Percentiles rank a stretch among this genome's conserved stretches.
phyloP scores from a whole-genome alignment of 2,888 invertebrate genomes.

The Lymantria dispar region DNA sequence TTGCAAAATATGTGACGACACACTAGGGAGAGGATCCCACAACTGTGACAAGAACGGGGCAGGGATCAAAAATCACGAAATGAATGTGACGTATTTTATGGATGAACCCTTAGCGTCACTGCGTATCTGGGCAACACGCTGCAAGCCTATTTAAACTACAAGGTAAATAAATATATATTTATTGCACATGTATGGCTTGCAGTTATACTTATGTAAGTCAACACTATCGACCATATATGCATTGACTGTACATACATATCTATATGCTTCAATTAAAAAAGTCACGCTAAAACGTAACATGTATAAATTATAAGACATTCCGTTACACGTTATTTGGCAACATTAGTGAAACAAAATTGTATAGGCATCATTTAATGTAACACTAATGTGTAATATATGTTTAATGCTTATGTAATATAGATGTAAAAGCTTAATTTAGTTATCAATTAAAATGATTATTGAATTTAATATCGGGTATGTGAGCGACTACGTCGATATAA shows the following conservation, averaged over 20 bases:
- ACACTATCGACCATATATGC: conserved; percentile 31
- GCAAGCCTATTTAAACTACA: conserved; percentile 7
- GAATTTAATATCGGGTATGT: conserved; percentile 70
- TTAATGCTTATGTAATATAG: conserved; percentile 49
- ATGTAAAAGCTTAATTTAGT: conserved; percentile 46
- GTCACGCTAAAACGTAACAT: conserved; percentile 20
- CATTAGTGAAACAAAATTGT: background rate
- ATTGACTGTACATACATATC: conserved; percentile 27
- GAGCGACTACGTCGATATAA: conserved; percentile 67
- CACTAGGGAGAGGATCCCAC: too few species aligned
- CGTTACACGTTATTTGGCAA: background rate
- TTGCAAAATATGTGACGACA: too few species aligned
- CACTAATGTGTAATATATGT: conserved; percentile 41
- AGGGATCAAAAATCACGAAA: too few species aligned
- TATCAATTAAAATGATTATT: conserved; percentile 29
- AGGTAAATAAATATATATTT: conserved; percentile 18
- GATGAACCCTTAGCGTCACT: conserved; percentile 19
- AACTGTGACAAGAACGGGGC: too few species aligned
- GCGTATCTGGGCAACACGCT: conserved; percentile 28
- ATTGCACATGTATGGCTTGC: conserved; percentile 24
- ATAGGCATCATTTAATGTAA: conserved; percentile 19
- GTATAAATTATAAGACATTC: conserved; percentile 30
- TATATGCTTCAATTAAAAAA: conserved; percentile 22
- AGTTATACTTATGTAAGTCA: conserved; percentile 13
- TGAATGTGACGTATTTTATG: too few species aligned